These are phyloP conservation scores for Trachelus stipa DNA, from an alignment of 2,888 invertebrate species.

Conservation along the genomic window DNA sequence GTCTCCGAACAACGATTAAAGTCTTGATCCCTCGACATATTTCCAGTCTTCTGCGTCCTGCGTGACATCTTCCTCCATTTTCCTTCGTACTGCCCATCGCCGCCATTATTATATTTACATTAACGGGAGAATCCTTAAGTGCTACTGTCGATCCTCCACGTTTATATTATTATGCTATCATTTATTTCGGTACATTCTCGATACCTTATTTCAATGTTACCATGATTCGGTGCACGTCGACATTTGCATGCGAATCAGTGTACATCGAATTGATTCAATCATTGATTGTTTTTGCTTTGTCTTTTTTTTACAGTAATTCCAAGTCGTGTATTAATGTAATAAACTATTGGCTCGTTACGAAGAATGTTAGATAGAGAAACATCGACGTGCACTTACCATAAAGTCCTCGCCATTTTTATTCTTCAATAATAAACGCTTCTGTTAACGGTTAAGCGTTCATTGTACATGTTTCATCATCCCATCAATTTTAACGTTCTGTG, in stretches of 20 bases:
- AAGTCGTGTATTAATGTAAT: background rate
- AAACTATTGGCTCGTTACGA: background rate
- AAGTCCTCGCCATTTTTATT: background rate
- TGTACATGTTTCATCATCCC: background rate
- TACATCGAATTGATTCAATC: background rate
- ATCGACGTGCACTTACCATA: background rate
- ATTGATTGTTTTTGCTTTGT: background rate
- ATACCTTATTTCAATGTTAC: background rate
- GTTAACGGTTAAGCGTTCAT: background rate
- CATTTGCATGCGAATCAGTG: background rate
- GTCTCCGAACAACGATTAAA: background rate
- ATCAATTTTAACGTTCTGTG: background rate
- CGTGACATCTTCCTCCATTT: background rate
- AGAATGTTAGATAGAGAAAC: background rate
- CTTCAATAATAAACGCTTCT: background rate
- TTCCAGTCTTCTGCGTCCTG: background rate
- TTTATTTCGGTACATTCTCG: conserved; percentile 1
- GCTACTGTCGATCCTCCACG: conserved; percentile 15
- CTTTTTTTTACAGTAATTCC: background rate
- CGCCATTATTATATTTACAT: conserved; percentile 18
- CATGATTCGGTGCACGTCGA: background rate
- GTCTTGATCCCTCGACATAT: background rate
- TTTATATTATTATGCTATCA: conserved; percentile 18
- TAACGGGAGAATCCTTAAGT: conserved; percentile 17
- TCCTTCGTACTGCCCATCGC: background rate